Conservation (phyloP, 2,888 invertebrate species). For the Portevinia maculata region DNA sequence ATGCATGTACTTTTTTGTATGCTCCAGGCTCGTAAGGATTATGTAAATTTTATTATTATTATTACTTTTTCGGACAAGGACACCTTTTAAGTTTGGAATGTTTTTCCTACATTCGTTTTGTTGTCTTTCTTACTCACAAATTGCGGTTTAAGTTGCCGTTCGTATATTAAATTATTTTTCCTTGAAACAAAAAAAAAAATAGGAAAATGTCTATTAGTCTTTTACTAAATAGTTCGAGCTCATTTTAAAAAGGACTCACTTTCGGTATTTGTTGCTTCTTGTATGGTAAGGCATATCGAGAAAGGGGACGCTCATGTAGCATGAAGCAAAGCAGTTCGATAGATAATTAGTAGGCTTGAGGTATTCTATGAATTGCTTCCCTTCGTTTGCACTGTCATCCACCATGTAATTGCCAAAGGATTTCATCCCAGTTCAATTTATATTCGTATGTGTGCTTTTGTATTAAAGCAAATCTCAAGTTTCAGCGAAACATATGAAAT, state of each 20-base stretch:
- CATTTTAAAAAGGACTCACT: conserved; percentile 13
- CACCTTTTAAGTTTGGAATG: conserved; percentile 65
- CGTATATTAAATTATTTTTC: conserved; percentile 41
- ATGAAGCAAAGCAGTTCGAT: neutral
- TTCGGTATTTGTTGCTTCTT: conserved; percentile 44
- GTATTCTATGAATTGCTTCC: conserved; percentile 40
- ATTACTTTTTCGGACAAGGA: conserved; percentile 58
- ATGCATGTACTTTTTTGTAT: conserved; percentile 72
- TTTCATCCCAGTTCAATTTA: conserved; percentile 33
- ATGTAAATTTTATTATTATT: conserved; percentile 74
- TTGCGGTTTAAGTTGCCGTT: conserved; percentile 44
- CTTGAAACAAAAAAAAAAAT: conserved; percentile 29
- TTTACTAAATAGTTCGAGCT: neutral
- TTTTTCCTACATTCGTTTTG: conserved; percentile 23
- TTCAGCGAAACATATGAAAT: conserved; percentile 63
- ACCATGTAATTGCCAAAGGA: conserved; percentile 29
- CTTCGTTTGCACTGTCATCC: conserved; percentile 3
- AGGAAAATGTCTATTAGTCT: conserved; percentile 57
- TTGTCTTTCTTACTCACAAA: conserved; percentile 29
- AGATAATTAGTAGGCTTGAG: conserved; percentile 26
- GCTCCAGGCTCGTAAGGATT: conserved; percentile 69
- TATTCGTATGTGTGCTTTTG: conserved; percentile 32
- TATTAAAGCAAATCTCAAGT: conserved; percentile 64
- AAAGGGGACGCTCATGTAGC: neutral
- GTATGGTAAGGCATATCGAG: neutral